A percentile compares a stretch with the other conserved stretches of the same genome.
These are phyloP conservation scores for Catostomus latipinnis DNA, from an alignment of 2,797 vertebrate species.

Conservation along the genomic window DNA sequence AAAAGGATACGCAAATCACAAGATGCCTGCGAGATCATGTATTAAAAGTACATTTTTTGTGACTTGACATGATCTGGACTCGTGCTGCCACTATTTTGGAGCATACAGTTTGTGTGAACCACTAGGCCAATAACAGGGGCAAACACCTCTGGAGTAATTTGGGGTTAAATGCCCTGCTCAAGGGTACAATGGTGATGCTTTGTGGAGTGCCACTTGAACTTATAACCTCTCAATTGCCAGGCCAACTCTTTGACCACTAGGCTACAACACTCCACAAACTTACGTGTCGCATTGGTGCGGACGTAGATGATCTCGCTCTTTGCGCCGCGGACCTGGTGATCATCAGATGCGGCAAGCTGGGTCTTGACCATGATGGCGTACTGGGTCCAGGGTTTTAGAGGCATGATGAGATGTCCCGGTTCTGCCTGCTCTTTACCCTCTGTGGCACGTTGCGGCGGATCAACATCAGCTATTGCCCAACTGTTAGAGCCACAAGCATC, in stretches of 20 bases:
- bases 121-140: neutral
- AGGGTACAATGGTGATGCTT: neutral
- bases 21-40: no score
- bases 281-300: conserved; percentile 90
- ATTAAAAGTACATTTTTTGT: no score
- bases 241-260: no score
- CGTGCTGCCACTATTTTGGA: no score
- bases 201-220: neutral
- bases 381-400: conserved; percentile 95
- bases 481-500: conserved; percentile 97
- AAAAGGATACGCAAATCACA: no score
- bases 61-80: no score
- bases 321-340: conserved; percentile 90
- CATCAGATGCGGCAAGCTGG: conserved; percentile 91
- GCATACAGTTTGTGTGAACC: no score
- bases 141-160: neutral
- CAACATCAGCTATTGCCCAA: conserved; percentile 94
- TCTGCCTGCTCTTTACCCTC: conserved; percentile 81
- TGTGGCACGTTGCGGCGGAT: conserved; percentile 81
- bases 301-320: conserved; percentile 97
- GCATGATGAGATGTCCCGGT: conserved; percentile 85
- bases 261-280: conserved; percentile 64
- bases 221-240: no score
- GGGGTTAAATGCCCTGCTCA: neutral
- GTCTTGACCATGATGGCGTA: conserved; percentile 98